Evolutionary conservation across 2,888 invertebrate genomes (phyloP), one percentile per base, ranked within the genome.

Genomic region (Crepidodera aurea): DNA sequence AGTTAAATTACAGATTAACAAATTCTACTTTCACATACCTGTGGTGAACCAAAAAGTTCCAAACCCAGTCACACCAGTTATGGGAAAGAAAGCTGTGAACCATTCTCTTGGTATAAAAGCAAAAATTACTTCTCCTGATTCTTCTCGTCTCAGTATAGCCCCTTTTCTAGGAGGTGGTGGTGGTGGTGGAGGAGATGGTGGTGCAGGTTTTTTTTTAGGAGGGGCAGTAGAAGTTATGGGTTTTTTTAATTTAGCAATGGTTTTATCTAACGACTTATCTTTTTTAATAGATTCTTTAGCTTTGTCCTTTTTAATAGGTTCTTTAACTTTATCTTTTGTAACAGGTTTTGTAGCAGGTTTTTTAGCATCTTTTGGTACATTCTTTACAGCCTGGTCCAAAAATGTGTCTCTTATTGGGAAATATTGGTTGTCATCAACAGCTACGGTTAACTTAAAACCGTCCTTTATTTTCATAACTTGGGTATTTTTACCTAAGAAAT

Each of bases 31-130:
- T n/a, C n/a, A n/a, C n/a, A n/a, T 25, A 34, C 34, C 56, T 27
- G 56, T 57, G 1, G 63, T 59, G 19, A 63, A 59, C 22, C 91
- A 89, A 73, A 98, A 93, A 32, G 91, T 86, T 81, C 98, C 98
- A 0, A 97, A 96, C 13, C 98, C 98, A 78, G 88, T 85, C 76
- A 90, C 87, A 75, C 89, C 90, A n/a, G 98, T 98, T 84, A 97
- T 97, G 65, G 92, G 88, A 79, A 98, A 94, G 83, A 99, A 94
- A 74, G 92, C 88, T 69, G 89, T 86, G 84, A 96, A 96, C 96
- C 96, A 98, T 83, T 93, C 91, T 73, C 96, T 95, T 29, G 98
- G 98, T 69, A 99, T 75, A 77, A 97, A 92, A 42, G 92, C 93
- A 73, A 94, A 81, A 58, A 96, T 88, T 63, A 94, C 93, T 79